These are phyloP conservation scores for Geotrypetes seraphini DNA, from an alignment of 2,797 vertebrate genomes.

Conservation along the genomic window DNA sequence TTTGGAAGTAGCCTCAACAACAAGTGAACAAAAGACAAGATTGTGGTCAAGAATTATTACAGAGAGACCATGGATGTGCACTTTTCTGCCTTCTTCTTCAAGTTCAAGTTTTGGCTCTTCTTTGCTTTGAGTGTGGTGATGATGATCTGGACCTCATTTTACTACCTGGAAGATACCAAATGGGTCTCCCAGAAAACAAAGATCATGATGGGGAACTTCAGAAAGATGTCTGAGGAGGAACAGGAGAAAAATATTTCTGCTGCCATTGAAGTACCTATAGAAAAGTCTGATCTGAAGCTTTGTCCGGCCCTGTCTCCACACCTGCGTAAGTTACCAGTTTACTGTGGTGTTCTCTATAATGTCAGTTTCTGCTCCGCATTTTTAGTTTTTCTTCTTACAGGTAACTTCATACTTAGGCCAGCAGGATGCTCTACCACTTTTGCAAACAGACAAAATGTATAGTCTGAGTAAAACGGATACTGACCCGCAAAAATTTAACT, in stretches of 20 bases:
- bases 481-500: no score
- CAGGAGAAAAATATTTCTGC: background rate
- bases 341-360: background rate
- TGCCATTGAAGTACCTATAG: background rate
- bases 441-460: no score
- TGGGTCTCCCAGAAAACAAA: conserved; percentile 30
- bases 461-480: no score
- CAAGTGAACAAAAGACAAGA: background rate
- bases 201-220: conserved; percentile 11
- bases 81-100: conserved; percentile 39
- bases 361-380: no score
- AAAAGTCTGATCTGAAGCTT: background rate
- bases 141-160: conserved; percentile 64
- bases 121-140: conserved; percentile 56
- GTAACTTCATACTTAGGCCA: no score
- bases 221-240: conserved; percentile 17
- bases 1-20: background rate
- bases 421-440: no score
- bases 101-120: conserved; percentile 61
- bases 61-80: conserved; percentile 52
- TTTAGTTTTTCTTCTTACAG: no score
- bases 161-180: conserved; percentile 44
- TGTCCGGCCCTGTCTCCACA: conserved; percentile 70
- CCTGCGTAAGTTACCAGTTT: conserved; percentile 74
- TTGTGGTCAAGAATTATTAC: background rate